Percentiles rank a stretch among this genome's conserved stretches.
Evolutionary conservation across 2,113 vertebrate genomes (phyloP).

Genomic region (Sinosuthora webbiana): DNA sequence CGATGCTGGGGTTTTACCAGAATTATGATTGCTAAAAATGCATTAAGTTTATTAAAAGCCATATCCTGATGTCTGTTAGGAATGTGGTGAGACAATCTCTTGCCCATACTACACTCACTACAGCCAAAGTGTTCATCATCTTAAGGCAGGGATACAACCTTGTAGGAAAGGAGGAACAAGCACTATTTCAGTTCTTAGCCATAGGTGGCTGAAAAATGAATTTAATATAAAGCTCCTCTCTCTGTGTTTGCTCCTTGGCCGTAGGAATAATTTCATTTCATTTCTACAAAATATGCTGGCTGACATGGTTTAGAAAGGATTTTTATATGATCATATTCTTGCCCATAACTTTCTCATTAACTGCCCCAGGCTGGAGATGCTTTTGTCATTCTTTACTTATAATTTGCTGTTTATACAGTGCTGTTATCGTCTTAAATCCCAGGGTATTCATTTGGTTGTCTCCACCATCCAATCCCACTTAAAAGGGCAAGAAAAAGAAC

Average conservation of each 20-base stretch:
- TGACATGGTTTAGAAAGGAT: neutral
- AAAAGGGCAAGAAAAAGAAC: neutral
- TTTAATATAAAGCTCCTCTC: neutral
- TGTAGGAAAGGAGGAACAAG: neutral
- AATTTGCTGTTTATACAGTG: slow-evolving; percentile 19
- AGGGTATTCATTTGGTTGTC: neutral
- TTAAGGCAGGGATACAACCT: neutral
- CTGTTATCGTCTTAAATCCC: neutral
- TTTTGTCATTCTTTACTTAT: slow-evolving; percentile 31
- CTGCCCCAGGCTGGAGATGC: neutral
- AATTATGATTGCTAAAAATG: neutral
- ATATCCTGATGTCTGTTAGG: neutral
- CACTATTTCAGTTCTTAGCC: neutral
- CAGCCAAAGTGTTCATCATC: neutral
- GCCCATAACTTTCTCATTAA: slow-evolving; percentile 7
- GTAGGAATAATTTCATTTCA: neutral
- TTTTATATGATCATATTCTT: neutral
- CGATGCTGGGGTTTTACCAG: neutral
- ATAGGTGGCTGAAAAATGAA: slow-evolving; percentile 5
- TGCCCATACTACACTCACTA: neutral
- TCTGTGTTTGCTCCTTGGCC: neutral
- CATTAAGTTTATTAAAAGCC: slow-evolving; percentile 1
- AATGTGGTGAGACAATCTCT: neutral
- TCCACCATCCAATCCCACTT: neutral
- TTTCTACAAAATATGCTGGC: neutral